These are phyloP conservation scores for Drosophila paulistorum DNA, from an alignment of 1,140 invertebrate species.

Conservation along the genomic window DNA sequence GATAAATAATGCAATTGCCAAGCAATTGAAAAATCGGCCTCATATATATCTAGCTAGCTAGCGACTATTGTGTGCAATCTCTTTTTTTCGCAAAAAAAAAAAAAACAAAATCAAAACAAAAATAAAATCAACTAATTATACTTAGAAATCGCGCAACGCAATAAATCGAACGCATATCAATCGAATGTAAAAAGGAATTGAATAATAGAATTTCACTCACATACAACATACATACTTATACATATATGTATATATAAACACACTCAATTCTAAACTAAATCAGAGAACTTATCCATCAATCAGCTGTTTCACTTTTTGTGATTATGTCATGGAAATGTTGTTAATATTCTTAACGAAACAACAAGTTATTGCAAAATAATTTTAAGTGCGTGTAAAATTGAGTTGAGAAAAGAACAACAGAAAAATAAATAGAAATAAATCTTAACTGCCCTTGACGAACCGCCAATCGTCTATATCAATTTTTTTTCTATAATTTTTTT, in stretches of 20 bases:
- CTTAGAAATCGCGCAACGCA: slow-evolving; percentile 21
- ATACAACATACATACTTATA: neutral
- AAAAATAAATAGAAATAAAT: neutral
- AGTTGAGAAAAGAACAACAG: slow-evolving; percentile 26
- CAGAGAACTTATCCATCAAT: neutral
- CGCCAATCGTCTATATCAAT: slow-evolving; percentile 13
- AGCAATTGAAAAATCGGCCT: slow-evolving; percentile 28
- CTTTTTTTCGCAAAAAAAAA: slow-evolving; percentile 32
- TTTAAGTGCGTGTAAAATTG: slow-evolving; percentile 10
- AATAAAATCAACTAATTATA: slow-evolving; percentile 12
- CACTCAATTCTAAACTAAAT: neutral
- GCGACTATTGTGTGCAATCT: slow-evolving; percentile 37
- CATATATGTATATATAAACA: neutral
- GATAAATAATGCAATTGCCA: slow-evolving; percentile 47
- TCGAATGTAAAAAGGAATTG: slow-evolving; percentile 32
- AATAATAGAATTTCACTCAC: slow-evolving; percentile 21
- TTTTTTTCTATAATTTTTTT: slow-evolving; percentile 17
- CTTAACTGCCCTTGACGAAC: slow-evolving; percentile 29
- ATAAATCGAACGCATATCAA: slow-evolving; percentile 40
- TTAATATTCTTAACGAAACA: slow-evolving; percentile 14
- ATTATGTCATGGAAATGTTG: slow-evolving; percentile 64
- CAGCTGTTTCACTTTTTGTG: neutral
- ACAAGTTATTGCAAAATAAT: slow-evolving; percentile 1
- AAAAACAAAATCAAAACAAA: neutral
- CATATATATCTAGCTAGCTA: neutral